A percentile compares a stretch with the other conserved stretches of the same genome.
These are phyloP conservation scores for Zeuzera pyrina DNA, from an alignment of 2,888 invertebrate species.

Conservation along the genomic window DNA sequence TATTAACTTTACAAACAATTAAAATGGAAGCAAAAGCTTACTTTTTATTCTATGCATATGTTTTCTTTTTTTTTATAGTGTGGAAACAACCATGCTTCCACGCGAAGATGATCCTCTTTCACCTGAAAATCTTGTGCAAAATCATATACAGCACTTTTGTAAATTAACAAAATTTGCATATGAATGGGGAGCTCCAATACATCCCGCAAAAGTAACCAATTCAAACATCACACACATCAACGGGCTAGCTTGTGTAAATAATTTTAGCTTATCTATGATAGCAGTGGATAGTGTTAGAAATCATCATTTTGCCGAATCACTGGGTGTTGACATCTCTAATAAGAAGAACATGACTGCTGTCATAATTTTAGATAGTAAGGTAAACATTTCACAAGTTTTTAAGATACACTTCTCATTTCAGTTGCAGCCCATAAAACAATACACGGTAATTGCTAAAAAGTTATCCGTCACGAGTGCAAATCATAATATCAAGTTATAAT, in stretches of 20 bases:
- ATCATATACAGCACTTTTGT: constrained; percentile 49
- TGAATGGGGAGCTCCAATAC: constrained; percentile 42
- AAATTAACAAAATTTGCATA: constrained; percentile 51
- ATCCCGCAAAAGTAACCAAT: constrained; percentile 26
- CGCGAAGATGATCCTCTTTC: constrained; percentile 67
- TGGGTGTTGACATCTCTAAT: constrained; percentile 79
- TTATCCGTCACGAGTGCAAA: no score
- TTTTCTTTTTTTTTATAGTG: constrained; percentile 27
- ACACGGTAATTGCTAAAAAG: no score
- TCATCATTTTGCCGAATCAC: constrained; percentile 81
- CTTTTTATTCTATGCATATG: no score
- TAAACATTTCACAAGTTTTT: constrained; percentile 35
- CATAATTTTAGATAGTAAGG: constrained; percentile 81
- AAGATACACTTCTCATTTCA: no score
- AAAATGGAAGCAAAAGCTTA: no score
- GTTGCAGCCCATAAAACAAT: no score
- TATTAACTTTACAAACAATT: no score
- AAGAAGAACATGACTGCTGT: constrained; percentile 76
- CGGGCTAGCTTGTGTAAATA: constrained; percentile 62
- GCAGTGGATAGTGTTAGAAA: constrained; percentile 83
- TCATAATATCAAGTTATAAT: no score
- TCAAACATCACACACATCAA: constrained; percentile 40
- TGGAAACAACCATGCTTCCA: constrained; percentile 57
- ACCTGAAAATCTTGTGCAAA: constrained; percentile 61
- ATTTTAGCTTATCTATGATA: constrained; percentile 56